Conservation (phyloP, 1,140 invertebrate genomes). For the Drosophila hydei region DNA sequence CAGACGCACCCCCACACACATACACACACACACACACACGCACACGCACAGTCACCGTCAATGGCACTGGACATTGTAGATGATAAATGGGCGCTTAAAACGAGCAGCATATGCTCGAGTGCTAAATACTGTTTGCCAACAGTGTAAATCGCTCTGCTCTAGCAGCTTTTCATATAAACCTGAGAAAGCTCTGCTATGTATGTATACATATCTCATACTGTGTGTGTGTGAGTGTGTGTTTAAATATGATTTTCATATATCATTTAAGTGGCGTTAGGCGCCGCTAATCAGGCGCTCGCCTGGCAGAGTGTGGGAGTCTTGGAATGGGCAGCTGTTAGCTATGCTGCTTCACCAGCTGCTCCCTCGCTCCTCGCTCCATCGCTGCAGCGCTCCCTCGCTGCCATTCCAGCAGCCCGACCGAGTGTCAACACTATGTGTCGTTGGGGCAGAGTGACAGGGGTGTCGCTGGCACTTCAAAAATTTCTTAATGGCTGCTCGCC, state of each 20-base stretch:
- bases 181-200: background rate
- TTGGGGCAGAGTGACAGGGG: background rate
- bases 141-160: background rate
- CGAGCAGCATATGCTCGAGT: background rate
- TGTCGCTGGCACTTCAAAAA: slow-evolving; percentile 59
- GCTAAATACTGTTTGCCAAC: background rate
- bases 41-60: slow-evolving; percentile 4
- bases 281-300: slow-evolving; percentile 12
- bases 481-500: slow-evolving; percentile 70
- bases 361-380: background rate
- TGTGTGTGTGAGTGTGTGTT: background rate
- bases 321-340: slow-evolving; percentile 5
- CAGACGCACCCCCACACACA: background rate
- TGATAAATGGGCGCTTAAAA: slow-evolving; percentile 73
- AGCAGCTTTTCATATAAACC: background rate
- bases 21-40: background rate
- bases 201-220: too few relatives aligned
- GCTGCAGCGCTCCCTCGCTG: background rate
- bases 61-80: slow-evolving; percentile 29
- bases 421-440: slow-evolving; percentile 61
- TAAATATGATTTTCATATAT: slow-evolving; percentile 64
- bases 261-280: slow-evolving; percentile 68
- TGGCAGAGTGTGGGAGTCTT: background rate
- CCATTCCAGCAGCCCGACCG: too few relatives aligned
- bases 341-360: slow-evolving; percentile 21